Evolutionary conservation across 2,888 invertebrate genomes (phyloP), one percentile per base, ranked within the genome.

Genomic region (Sylvicola fuscatus): DNA sequence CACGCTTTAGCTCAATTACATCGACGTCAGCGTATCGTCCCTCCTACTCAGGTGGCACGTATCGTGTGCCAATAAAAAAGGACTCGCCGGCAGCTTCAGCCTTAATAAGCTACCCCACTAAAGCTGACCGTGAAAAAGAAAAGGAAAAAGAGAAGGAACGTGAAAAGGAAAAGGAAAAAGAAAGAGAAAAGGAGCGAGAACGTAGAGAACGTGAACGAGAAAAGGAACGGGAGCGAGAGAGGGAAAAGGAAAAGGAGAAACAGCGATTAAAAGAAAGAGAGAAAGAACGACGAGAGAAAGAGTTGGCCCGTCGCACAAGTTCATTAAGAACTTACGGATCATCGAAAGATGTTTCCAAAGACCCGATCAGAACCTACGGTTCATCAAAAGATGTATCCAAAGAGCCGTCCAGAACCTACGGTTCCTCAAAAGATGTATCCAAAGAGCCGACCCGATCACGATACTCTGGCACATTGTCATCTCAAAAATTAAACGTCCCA

Each of bases 1-100:
- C 21, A 21, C 21, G 21, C 21, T 21, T 21, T 21, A 47, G 47
- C 3, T 54, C 58, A 2, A 34, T 55, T 33, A 43, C 51, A 33
- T 47, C 56, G 13, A 53, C 58, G 12, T 53, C 51, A 32, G 45
- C 55, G n/a, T 59, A 53, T 40, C 48, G 59, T 27, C 59, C 59
- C 2, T 56, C 58, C 1, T 59, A 57, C 37, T 57, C 58, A 0
- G 55, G 57, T 1, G 59, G 59, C 8, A 58, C 58, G 1, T 59
- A 59, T 41, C 54, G 58, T 17, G 35, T 40, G 17, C 35, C 35
- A 8, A 45, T 57, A 2, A 58, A 58, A 39, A 50, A 56, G 5
- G 58, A 58, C 7, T 46, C 38, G 34, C 33, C 42, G 32, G 21
- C 21, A 21, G 21, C 21, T 4, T 29, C 29, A 29, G 13, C 29